Evolutionary conservation across 2,113 vertebrate genomes (phyloP).

Genomic region (Boulengeromyrus knoepffleri): DNA sequence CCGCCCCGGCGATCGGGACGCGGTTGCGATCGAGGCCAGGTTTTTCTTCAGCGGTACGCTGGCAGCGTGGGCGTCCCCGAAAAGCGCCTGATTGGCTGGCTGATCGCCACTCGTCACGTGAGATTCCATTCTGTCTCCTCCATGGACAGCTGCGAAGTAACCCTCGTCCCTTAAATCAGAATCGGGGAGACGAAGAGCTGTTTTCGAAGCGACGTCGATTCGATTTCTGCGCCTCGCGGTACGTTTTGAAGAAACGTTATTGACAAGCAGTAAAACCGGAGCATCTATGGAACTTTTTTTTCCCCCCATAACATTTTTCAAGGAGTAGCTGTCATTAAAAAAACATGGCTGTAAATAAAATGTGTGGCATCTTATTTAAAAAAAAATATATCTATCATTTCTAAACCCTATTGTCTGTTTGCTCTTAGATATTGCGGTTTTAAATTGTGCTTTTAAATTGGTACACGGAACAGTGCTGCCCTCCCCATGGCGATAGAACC

Average conservation of each 20-base stretch:
- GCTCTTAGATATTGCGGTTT: not conserved
- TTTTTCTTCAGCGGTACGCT: not conserved
- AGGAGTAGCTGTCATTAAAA: not conserved
- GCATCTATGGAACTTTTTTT: not conserved
- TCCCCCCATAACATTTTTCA: not conserved
- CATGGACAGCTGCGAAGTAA: not conserved
- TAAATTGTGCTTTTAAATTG: not conserved
- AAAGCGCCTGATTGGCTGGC: not conserved
- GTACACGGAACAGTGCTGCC: not conserved
- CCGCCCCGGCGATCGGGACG: not conserved
- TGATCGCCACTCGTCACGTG: not conserved
- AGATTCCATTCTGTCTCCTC: not conserved
- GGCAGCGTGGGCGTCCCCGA: not conserved
- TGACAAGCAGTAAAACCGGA: not conserved
- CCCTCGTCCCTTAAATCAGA: slow-evolving; percentile 7
- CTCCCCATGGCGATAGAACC: not conserved
- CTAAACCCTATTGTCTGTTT: not conserved
- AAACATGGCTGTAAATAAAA: not conserved
- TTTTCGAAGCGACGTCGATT: not conserved
- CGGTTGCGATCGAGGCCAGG: not conserved
- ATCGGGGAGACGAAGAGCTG: not conserved
- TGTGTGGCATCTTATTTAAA: not conserved
- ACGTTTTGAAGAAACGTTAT: not conserved
- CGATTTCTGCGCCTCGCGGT: not conserved
- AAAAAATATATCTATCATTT: not conserved